Base-by-base conservation (phyloP, 2,888 invertebrate species). In the Adela reaumurella region DNA sequence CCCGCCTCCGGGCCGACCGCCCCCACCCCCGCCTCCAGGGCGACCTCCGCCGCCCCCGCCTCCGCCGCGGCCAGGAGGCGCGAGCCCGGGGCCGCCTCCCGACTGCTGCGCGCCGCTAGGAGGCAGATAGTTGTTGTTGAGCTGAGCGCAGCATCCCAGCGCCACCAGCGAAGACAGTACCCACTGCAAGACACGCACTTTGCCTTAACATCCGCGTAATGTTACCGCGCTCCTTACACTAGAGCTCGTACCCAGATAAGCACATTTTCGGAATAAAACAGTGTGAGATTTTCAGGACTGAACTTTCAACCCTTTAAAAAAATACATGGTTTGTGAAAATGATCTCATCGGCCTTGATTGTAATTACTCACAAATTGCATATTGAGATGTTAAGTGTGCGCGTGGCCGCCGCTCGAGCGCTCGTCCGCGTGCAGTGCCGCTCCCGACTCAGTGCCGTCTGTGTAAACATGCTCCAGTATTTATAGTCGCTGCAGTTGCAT, bases 121-220 rank as follows among this genome's bases (percentile, higher is more conserved):
- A 6, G 83, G 83, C 52, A 84, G 61, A 56, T 84, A 84, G 50
- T 77, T 81, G 60, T 81, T 83, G 52, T 83, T 82, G 55, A 84
- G 62, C 50, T 76, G 73, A 47, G 70, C 79, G 45, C 81, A 78
- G 46, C 69, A 67, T 55, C 72, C 68, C 51, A 70, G 59, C 52
- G 76, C 67, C 45, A 45, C 4, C 45, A 45, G 14, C 45, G 20
- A 17, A 4, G 45, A 19, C 6, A 45, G 16, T 4, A 45, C 20
- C 19, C 4, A 19, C 45, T 45, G 45, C 3, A 19, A 45, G 5
- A 35, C 4, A 35, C 3, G 14, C 8, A 24, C 8, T 24, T 24
- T n/a, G n/a, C n/a, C n/a, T n/a, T n/a, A n/a, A n/a, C n/a, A n/a
- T n/a, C n/a, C n/a, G n/a, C n/a, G n/a, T n/a, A n/a, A n/a, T n/a